Conservation (phyloP, 2,113 vertebrate species). For the Lepidothrix coronata region DNA sequence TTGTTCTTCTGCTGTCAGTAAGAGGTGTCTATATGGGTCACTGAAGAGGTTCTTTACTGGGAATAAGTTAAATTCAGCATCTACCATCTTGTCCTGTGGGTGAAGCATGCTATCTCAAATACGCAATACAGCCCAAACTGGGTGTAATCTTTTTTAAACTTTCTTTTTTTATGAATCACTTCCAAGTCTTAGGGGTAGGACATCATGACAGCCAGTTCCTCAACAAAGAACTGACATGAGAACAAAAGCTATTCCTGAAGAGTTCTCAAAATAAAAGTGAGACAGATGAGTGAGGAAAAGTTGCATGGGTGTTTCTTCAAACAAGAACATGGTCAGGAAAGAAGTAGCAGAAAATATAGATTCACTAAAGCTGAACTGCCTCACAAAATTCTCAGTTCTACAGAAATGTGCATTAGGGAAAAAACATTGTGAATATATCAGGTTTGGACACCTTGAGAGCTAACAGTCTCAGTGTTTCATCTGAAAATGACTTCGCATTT, state of each 20-base stretch:
- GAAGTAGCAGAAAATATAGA: not conserved
- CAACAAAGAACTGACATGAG: constrained; percentile 57
- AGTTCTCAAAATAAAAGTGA: constrained; percentile 57
- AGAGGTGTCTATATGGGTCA: constrained; percentile 59
- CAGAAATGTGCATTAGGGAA: not conserved
- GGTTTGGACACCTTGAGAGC: not conserved
- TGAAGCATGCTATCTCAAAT: constrained; percentile 47
- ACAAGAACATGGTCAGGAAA: constrained; percentile 33
- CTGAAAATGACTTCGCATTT: not conserved
- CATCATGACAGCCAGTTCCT: constrained; percentile 42
- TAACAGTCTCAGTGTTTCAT: not conserved
- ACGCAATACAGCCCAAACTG: constrained; percentile 31
- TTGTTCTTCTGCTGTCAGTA: constrained; percentile 40
- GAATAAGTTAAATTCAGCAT: constrained; percentile 64
- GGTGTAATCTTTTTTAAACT: constrained; percentile 54
- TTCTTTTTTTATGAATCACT: constrained; percentile 43
- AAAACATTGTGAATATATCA: not conserved
- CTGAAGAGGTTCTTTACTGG: constrained; percentile 23
- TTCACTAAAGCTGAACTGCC: not conserved
- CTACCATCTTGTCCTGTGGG: constrained; percentile 64
- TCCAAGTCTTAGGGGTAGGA: constrained; percentile 33
- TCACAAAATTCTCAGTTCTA: not conserved
- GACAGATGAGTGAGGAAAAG: constrained; percentile 42
- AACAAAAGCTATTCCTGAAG: constrained; percentile 64
- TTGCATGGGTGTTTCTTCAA: constrained; percentile 35